Conservation (phyloP, 1,140 invertebrate genomes). For the Drosophila willistoni region DNA sequence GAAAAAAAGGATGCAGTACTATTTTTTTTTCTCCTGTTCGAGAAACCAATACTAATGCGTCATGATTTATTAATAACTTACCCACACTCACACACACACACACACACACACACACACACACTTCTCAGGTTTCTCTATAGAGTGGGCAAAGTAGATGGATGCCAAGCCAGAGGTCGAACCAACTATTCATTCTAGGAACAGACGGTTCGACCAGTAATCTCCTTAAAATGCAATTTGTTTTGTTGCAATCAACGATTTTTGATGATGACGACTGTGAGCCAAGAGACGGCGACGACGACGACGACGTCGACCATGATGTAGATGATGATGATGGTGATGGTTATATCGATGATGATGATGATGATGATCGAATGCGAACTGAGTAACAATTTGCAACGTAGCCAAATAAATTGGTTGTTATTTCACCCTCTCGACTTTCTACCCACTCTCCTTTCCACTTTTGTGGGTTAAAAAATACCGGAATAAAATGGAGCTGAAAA, state of each 20-base stretch:
- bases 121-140: neutral
- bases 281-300: slow-evolving; percentile 18
- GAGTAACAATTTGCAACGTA: slow-evolving; percentile 77
- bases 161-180: slow-evolving; percentile 26
- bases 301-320: slow-evolving; percentile 14
- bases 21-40: slow-evolving; percentile 23
- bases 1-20: slow-evolving; percentile 31
- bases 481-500: slow-evolving; percentile 52
- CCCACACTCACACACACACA: slow-evolving; percentile 22
- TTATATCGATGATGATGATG: slow-evolving; percentile 44
- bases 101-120: slow-evolving; percentile 25
- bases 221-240: slow-evolving; percentile 81
- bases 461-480: slow-evolving; percentile 9
- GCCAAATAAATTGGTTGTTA: slow-evolving; percentile 81
- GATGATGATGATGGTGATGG: slow-evolving; percentile 22
- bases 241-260: slow-evolving; percentile 82
- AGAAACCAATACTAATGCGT: slow-evolving; percentile 55
- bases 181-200: slow-evolving; percentile 59
- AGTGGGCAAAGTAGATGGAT: slow-evolving; percentile 3
- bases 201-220: slow-evolving; percentile 66
- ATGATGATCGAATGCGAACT: slow-evolving; percentile 75
- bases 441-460: neutral
- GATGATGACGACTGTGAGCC: slow-evolving; percentile 61
- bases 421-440: slow-evolving; percentile 43
- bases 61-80: slow-evolving; percentile 72